Evolutionary conservation across 1,140 invertebrate species (phyloP).

Genomic region (Hylaeus anthracinus): DNA sequence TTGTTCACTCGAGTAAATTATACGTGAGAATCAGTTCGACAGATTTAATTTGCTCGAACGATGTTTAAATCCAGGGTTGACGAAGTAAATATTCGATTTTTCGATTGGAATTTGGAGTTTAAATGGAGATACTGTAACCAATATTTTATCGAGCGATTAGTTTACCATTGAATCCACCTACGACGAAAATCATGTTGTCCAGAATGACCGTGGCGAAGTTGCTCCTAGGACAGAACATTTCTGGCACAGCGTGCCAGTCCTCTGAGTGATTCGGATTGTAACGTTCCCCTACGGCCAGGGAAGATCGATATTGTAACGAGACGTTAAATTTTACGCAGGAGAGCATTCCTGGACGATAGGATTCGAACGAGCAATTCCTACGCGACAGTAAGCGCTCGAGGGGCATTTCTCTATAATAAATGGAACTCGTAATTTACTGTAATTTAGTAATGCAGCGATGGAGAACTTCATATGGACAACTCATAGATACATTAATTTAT

Average conservation of each 20-base stretch:
- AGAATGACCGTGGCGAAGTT: slow-evolving; percentile 92
- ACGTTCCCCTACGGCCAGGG: slow-evolving; percentile 83
- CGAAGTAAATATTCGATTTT: no score
- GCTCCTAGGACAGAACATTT: slow-evolving; percentile 92
- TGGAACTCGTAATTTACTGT: no score
- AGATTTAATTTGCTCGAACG: no score
- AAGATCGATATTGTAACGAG: slow-evolving; percentile 30
- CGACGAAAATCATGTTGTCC: slow-evolving; percentile 90
- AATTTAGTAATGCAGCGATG: no score
- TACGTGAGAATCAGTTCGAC: no score
- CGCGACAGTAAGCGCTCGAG: background rate
- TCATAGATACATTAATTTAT: no score
- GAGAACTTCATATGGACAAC: no score
- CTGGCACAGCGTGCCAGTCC: slow-evolving; percentile 85
- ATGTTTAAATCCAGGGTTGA: no score
- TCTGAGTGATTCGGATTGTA: slow-evolving; percentile 84
- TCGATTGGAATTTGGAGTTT: no score
- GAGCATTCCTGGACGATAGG: slow-evolving; percentile 8
- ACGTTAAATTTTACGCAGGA: slow-evolving; percentile 22
- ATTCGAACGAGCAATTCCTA: background rate
- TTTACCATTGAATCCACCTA: slow-evolving; percentile 91
- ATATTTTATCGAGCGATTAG: background rate
- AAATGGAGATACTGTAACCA: no score
- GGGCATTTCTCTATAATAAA: no score
- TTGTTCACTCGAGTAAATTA: no score